Conservation (phyloP, 2,888 invertebrate genomes). For the Thereva nobilitata region DNA sequence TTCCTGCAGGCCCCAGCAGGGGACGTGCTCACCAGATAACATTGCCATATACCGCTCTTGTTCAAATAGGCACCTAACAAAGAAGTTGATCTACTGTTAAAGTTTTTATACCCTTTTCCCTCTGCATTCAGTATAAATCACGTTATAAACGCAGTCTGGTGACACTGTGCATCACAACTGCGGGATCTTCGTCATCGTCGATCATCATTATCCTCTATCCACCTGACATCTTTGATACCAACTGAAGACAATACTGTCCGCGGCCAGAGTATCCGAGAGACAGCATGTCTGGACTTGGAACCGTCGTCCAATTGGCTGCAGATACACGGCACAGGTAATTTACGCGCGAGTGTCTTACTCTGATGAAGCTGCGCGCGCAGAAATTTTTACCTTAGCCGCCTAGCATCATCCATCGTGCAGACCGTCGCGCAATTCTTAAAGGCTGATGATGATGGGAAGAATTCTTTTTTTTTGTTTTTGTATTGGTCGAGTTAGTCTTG, state of each 20-base stretch:
- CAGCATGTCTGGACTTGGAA: constrained; percentile 29
- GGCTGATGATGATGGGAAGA: constrained; percentile 28
- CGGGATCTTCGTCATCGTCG: constrained; percentile 37
- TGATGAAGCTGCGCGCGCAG: background rate
- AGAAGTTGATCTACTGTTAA: constrained; percentile 28
- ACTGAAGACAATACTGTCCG: constrained; percentile 29
- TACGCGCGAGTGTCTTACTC: constrained; percentile 27
- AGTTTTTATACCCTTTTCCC: background rate
- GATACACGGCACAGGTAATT: constrained; percentile 12
- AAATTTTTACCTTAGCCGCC: background rate
- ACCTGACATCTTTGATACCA: constrained; percentile 34
- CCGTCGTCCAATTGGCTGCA: constrained; percentile 33
- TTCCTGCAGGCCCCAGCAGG: background rate
- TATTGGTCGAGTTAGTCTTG: background rate
- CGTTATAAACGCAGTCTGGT: constrained; percentile 30
- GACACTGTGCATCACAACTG: constrained; percentile 29
- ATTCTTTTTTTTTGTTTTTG: constrained; percentile 15
- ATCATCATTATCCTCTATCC: constrained; percentile 39
- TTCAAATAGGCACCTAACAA: constrained; percentile 26
- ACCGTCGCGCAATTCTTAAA: constrained; percentile 1
- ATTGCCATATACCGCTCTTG: constrained; percentile 24
- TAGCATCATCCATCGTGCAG: background rate
- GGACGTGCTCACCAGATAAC: constrained; percentile 13
- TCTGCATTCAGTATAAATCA: constrained; percentile 28
- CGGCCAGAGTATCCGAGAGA: constrained; percentile 14